A percentile compares a stretch with the other conserved stretches of the same genome.
Conservation (phyloP, 1,140 invertebrate species). For the Ladona fulva region DNA sequence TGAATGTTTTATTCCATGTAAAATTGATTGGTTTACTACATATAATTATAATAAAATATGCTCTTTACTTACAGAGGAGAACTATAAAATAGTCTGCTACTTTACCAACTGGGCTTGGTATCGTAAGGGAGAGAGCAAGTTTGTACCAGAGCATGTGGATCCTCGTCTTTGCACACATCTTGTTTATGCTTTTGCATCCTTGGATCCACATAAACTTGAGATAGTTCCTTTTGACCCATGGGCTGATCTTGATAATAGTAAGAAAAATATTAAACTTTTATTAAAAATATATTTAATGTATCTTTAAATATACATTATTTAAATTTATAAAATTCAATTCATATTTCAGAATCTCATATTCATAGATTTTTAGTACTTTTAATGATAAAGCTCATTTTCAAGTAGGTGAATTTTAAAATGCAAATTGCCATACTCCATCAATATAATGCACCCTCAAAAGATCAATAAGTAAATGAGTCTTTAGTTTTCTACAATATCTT, state of each 20-base stretch:
- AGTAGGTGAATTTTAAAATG: too few relatives aligned
- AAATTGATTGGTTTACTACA: too few relatives aligned
- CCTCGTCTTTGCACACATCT: constrained; percentile 73
- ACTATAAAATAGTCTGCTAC: constrained; percentile 66
- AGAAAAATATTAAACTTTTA: constrained; percentile 26
- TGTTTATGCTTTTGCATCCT: constrained; percentile 80
- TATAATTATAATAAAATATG: not conserved
- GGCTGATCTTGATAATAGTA: constrained; percentile 77
- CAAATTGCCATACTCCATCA: too few relatives aligned
- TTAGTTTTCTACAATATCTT: too few relatives aligned
- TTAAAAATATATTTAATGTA: too few relatives aligned
- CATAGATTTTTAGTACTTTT: not conserved
- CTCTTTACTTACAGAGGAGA: constrained; percentile 23
- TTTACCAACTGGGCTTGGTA: constrained; percentile 84
- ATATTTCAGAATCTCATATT: not conserved
- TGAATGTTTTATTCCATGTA: too few relatives aligned
- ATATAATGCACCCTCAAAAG: too few relatives aligned
- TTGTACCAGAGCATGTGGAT: constrained; percentile 76
- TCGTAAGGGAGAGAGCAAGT: constrained; percentile 69
- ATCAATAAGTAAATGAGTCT: too few relatives aligned
- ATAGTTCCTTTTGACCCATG: constrained; percentile 73
- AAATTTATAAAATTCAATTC: constrained; percentile 8
- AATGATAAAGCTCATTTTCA: not conserved
- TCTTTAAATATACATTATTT: too few relatives aligned
- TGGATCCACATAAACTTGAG: constrained; percentile 63